Conservation (phyloP, 2,888 invertebrate species). For the Invenusta paracnida region DNA sequence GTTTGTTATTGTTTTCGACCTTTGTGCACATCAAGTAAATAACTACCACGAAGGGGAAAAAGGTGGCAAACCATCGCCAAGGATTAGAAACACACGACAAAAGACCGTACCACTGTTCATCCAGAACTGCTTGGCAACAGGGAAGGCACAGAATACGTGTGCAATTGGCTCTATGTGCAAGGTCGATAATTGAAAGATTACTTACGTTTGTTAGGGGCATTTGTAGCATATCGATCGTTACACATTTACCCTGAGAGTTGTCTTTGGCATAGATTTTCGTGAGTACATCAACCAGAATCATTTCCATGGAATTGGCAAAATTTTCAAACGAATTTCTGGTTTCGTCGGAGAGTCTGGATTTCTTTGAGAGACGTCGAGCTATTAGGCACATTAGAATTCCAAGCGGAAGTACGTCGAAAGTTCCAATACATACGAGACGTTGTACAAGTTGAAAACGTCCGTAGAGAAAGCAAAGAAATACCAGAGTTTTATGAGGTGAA, state of each 20-base stretch:
- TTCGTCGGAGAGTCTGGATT: background rate
- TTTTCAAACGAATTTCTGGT: background rate
- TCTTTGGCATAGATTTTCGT: background rate
- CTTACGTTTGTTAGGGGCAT: background rate
- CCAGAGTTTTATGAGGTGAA: background rate
- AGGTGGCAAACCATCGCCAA: background rate
- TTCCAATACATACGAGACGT: background rate
- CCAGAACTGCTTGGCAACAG: conserved; percentile 35
- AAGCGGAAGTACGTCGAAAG: background rate
- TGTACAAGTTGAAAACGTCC: background rate
- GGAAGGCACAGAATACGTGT: conserved; percentile 30
- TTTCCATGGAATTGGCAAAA: background rate
- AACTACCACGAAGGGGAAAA: background rate
- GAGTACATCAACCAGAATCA: background rate
- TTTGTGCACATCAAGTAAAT: background rate
- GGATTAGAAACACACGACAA: background rate
- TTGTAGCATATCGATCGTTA: background rate
- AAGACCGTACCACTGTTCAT: conserved; percentile 18
- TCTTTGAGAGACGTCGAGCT: background rate
- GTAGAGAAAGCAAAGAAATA: background rate
- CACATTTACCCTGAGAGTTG: background rate
- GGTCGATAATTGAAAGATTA: background rate
- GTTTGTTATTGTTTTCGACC: too few species aligned
- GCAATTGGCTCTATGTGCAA: conserved; percentile 32
- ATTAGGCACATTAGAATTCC: background rate